Conservation (phyloP, 2,797 vertebrate species). For the Sebastes variabilis region DNA sequence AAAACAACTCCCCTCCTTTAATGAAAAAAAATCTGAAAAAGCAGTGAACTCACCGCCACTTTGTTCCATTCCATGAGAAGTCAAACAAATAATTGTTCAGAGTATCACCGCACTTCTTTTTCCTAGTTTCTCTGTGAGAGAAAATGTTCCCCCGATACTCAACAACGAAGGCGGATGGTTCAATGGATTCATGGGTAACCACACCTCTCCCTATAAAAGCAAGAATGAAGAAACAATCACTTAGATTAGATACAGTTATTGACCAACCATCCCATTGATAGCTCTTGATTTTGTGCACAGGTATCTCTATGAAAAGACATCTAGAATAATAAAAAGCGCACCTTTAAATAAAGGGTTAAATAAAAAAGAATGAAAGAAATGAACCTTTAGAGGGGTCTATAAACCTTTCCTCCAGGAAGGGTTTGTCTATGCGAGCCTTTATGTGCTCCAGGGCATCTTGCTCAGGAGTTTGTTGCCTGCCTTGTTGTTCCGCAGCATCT, state of each 20-base stretch:
- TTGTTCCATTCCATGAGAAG: conserved; percentile 32
- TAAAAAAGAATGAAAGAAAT: neutral
- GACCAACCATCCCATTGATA: neutral
- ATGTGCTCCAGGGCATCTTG: conserved; percentile 54
- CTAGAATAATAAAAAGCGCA: too few relatives aligned
- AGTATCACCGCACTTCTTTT: neutral
- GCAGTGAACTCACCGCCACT: conserved; percentile 51
- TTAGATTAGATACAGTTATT: neutral
- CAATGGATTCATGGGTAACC: conserved; percentile 32
- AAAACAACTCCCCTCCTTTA: neutral
- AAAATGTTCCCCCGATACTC: conserved; percentile 38
- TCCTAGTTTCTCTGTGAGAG: neutral
- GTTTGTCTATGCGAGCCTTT: conserved; percentile 28
- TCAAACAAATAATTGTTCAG: conserved; percentile 29
- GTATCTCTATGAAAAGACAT: neutral
- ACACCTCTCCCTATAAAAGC: conserved; percentile 37
- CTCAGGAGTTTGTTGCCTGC: neutral
- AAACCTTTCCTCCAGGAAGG: conserved; percentile 34
- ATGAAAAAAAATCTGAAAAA: neutral
- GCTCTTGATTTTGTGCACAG: neutral
- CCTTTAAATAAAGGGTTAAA: neutral
- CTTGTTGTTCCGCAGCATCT: conserved; percentile 13
- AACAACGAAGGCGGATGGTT: conserved; percentile 33
- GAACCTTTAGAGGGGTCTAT: conserved; percentile 48
- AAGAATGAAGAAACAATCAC: neutral